These are phyloP conservation scores for Poeciliopsis presidionis DNA, from an alignment of 2,797 vertebrate species.

Conservation along the genomic window DNA sequence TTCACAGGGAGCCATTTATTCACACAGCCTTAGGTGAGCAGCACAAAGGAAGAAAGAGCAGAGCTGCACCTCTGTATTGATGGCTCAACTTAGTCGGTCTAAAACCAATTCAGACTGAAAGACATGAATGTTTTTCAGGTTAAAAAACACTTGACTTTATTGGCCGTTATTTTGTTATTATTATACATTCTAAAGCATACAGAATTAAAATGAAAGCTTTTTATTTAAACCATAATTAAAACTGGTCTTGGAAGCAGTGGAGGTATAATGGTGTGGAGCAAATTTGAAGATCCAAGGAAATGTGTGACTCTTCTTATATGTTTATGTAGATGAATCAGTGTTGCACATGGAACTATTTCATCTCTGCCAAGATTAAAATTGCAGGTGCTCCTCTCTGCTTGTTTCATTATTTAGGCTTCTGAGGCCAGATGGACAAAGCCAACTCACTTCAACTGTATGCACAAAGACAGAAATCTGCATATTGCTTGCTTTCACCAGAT, in stretches of 20 bases:
- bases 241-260: background rate
- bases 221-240: background rate
- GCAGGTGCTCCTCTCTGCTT: background rate
- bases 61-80: conserved; percentile 1
- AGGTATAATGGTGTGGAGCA: background rate
- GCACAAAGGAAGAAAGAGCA: conserved; percentile 7
- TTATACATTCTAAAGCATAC: no score
- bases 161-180: background rate
- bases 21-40: conserved; percentile 23
- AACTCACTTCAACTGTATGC: background rate
- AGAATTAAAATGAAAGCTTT: background rate
- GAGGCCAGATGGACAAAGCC: background rate
- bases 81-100: conserved; percentile 12
- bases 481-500: background rate
- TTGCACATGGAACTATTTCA: background rate
- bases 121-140: background rate
- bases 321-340: background rate
- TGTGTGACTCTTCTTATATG: background rate
- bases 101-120: conserved; percentile 6
- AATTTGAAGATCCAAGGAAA: background rate
- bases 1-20: conserved; percentile 41
- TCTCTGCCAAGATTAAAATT: background rate
- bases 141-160: background rate
- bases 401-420: background rate
- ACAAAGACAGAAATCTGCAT: background rate